A percentile compares a stretch with the other conserved stretches of the same genome.
Evolutionary conservation across 2,113 vertebrate genomes (phyloP).

Genomic region (Leptodactylus fuscus): DNA sequence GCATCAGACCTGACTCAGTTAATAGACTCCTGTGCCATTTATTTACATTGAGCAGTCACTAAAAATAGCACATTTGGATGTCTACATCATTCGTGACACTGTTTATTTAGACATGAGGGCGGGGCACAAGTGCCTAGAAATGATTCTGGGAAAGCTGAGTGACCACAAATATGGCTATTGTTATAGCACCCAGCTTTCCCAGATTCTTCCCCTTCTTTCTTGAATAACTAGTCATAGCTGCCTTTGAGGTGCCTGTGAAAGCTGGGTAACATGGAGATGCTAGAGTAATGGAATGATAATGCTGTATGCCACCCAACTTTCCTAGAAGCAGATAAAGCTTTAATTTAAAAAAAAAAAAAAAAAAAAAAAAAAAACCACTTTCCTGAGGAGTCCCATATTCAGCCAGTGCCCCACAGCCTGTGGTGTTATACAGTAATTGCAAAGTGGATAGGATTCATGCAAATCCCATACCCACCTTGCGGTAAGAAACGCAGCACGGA

Average conservation of each 20-base stretch:
- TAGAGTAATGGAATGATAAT: not conserved
- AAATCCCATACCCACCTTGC: no score
- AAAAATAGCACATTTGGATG: not conserved
- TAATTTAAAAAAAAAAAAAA: no score
- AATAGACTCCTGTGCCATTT: not conserved
- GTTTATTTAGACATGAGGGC: not conserved
- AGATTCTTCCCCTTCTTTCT: no score
- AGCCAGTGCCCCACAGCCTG: no score
- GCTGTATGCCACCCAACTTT: not conserved
- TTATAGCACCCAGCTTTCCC: not conserved
- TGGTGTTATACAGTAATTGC: no score
- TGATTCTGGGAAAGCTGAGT: not conserved
- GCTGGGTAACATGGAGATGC: not conserved
- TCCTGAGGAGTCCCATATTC: no score
- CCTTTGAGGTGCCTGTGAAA: no score
- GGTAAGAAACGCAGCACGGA: no score
- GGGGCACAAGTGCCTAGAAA: not conserved
- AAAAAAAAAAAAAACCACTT: no score
- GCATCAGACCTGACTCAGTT: constrained; percentile 18
- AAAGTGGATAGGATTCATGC: no score
- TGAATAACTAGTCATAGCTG: no score
- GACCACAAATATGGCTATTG: not conserved
- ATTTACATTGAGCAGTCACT: not conserved
- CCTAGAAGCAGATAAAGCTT: not conserved
- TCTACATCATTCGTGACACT: not conserved